Conservation (phyloP, 2,797 vertebrate species). For the Cheirogaleus major region DNA sequence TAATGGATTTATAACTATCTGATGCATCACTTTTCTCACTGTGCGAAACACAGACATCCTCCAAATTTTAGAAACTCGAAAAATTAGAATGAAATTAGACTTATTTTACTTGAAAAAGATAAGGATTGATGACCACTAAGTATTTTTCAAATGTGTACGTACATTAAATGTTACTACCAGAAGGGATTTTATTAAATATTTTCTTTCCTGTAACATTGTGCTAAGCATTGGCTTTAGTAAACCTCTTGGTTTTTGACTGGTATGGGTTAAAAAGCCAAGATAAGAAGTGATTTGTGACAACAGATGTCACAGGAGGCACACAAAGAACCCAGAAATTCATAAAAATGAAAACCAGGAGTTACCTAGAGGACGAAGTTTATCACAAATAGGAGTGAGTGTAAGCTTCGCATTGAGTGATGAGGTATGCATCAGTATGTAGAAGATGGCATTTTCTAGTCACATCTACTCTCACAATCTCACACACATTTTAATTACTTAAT, state of each 20-base stretch:
- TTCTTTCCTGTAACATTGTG: neutral
- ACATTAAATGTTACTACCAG: neutral
- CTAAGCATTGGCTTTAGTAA: neutral
- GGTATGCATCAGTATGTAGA: neutral
- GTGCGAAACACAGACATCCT: neutral
- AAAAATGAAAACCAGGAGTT: neutral
- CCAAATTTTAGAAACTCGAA: neutral
- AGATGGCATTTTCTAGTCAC: neutral
- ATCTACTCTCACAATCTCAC: neutral
- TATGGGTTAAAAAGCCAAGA: neutral
- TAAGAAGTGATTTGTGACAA: neutral
- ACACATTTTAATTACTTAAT: constrained; percentile 7
- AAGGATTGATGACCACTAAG: neutral
- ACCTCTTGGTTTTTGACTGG: neutral
- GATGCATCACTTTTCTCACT: neutral
- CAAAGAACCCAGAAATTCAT: neutral
- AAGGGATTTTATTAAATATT: neutral
- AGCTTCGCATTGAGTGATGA: neutral
- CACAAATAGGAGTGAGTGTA: neutral
- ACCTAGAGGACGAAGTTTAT: neutral
- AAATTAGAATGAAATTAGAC: neutral
- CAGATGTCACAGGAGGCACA: neutral
- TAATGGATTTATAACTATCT: neutral
- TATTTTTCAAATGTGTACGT: neutral
- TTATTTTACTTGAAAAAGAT: constrained; percentile 5